Evolutionary conservation across 2,113 vertebrate genomes (phyloP).

Genomic region (Plotosus lineatus): DNA sequence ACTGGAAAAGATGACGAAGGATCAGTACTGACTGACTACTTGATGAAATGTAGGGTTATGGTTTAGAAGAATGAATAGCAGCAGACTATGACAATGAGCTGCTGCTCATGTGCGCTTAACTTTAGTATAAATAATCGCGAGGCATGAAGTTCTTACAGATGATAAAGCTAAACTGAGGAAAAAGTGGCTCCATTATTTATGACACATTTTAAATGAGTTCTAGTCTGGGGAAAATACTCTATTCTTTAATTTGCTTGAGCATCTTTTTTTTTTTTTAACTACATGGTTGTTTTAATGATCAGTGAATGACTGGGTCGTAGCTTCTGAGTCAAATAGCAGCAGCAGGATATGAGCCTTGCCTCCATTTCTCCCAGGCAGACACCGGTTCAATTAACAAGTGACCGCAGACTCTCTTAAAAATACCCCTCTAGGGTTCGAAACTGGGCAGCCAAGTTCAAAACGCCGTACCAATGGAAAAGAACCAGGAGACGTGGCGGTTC

Average conservation of each 20-base stretch:
- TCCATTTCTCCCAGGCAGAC: constrained; percentile 60
- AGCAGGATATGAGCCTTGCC: constrained; percentile 20
- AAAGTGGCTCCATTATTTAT: background rate
- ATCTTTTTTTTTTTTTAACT: background rate
- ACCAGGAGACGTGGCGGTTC: background rate
- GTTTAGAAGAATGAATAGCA: background rate
- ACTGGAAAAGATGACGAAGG: background rate
- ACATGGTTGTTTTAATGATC: constrained; percentile 7
- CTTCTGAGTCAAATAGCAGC: constrained; percentile 27
- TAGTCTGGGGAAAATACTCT: background rate
- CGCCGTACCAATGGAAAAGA: background rate
- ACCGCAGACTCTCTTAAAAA: constrained; percentile 77
- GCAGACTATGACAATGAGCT: constrained; percentile 11
- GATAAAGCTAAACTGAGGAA: background rate
- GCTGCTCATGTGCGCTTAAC: background rate
- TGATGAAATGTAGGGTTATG: constrained; percentile 18
- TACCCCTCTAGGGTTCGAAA: constrained; percentile 66
- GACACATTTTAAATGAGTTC: background rate
- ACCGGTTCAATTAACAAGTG: constrained; percentile 67
- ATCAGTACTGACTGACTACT: constrained; percentile 18
- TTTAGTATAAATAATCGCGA: too few relatives aligned
- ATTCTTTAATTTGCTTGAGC: background rate
- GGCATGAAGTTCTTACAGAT: background rate
- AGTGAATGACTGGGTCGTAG: background rate
- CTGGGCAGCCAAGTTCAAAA: constrained; percentile 62